Conservation (phyloP, 53 echinoderm and acorn worm genomes). For the Hippasteria phrygiana region DNA sequence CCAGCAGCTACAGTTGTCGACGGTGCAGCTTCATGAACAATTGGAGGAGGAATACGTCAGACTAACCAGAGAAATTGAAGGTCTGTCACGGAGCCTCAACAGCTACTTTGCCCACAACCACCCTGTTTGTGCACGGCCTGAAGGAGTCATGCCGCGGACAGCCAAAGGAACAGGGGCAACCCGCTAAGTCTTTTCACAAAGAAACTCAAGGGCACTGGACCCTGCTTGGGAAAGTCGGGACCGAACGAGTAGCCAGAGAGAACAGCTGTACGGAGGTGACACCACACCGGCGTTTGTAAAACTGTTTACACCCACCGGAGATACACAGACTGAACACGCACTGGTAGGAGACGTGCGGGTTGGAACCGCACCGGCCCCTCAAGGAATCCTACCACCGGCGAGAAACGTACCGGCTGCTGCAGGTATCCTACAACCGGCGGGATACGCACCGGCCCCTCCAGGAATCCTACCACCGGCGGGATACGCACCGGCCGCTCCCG, state of each 20-base stretch:
- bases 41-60: constrained; percentile 8
- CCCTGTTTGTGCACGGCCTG: no score
- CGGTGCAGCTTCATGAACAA: background rate
- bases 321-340: no score
- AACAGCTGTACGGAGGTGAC: background rate
- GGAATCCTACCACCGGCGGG: background rate
- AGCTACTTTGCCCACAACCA: no score
- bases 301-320: background rate
- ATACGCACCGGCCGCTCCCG: background rate
- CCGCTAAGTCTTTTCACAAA: background rate
- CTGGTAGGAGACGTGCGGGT: background rate
- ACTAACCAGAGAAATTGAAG: constrained; percentile 7
- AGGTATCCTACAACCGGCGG: background rate
- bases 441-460: background rate
- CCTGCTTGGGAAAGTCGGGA: background rate
- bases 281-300: background rate
- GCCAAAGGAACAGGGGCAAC: background rate
- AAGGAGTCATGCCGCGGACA: background rate
- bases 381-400: background rate
- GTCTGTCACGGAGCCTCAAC: background rate
- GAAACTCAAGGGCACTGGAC: background rate
- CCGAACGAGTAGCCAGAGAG: background rate
- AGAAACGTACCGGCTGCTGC: background rate
- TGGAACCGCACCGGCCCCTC: background rate
- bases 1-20: background rate